Base-by-base conservation (phyloP, 92 coral and sea anemone species). In the Anthopleura xanthogrammica region DNA sequence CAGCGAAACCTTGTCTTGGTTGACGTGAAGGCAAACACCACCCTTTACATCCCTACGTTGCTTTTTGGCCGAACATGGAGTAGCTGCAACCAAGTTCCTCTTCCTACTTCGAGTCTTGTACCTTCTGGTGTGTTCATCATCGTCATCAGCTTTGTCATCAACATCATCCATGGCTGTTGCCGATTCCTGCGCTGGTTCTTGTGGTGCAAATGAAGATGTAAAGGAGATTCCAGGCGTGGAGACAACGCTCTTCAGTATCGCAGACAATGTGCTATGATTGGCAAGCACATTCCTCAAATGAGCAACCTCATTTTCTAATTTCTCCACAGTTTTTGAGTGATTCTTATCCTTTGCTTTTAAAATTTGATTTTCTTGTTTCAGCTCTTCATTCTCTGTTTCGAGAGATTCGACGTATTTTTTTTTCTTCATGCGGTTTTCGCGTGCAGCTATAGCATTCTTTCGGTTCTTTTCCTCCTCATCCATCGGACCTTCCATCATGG, bases 1-100 rank as follows among this genome's bases (percentile, higher is more conserved):
- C 89, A 97, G 83, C 6, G 98, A 97, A 55, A 97, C 98, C 80
- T 91, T 97, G 82, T 92, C 91, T 48, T 88, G 90, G 48, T 86
- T 87, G 41, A 97, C 94, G 87, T 97, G 99, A 64, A 97, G 97
- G 52, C 99, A 97, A 40, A 97, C 92, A 58, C 99, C 99, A 73
- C 94, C 98, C 10, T 89, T 76, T 9, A 65, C 75, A 71, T 42
- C 84, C 43, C 76, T 46, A 11, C 83, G 78, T 60, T 57, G 75
- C 56, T 86, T 83, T 72, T 86, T 83, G 65, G 77, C 48, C 13
- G 72, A 79, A 22, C 65, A 41, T n/a, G 79, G 5, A 39, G 54
- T 57, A 12, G n/a, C 64, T 4, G 84, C 84, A 14, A 54, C 23
- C 10, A 87, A 72, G 1, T 77, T 77, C 81, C 87, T 80, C 56